Evolutionary conservation across 2,113 vertebrate species (phyloP), one percentile per base, ranked within the genome.

Genomic region (Cariama cristata): DNA sequence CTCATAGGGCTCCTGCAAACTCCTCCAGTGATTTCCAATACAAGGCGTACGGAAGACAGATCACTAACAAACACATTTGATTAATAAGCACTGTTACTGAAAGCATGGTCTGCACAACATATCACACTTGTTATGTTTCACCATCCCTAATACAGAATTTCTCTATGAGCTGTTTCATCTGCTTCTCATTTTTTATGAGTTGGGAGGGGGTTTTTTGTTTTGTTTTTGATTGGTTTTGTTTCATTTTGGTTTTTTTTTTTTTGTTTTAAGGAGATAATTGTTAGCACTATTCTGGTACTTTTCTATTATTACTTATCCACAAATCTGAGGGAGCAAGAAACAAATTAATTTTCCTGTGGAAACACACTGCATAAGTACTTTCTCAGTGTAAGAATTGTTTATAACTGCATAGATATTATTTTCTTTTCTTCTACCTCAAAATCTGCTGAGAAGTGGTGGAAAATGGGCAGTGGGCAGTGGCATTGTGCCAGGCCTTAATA

Each of bases 121-220:
- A 38, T 14, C 56, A 32, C 11, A 8, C n/a, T 77, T 60, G 22
- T 62, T 81, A 38, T 32, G 32, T 72, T 82, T 90, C 62, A 53
- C 77, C 33, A 19, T 60, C 59, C 67, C 80, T 28, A 18, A 62
- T 52, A 67, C 0, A 60, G 58, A 50, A 72, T 73, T 69, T 83
- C 58, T 56, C 2, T 12, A 32, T 60, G 38, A 97, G 23, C 60
- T 40, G 44, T 92, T 95, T 96, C 12, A n/a, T 66, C 26, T 73
- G 35, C 49, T 95, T 79, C 44, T 71, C 3, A 1, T 63, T 87
- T 94, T 89, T 75, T 63, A 23, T 63, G 20, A 49, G n/a, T 59
- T 76, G 8, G 8, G 6, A 20, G 20, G 27, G 2, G 0, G 2
- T 14, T 6, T 53, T 50, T 86, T 59, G 13, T 6, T 32, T 66